Conservation (phyloP, 2,888 invertebrate genomes). For the Allygus modestus region DNA sequence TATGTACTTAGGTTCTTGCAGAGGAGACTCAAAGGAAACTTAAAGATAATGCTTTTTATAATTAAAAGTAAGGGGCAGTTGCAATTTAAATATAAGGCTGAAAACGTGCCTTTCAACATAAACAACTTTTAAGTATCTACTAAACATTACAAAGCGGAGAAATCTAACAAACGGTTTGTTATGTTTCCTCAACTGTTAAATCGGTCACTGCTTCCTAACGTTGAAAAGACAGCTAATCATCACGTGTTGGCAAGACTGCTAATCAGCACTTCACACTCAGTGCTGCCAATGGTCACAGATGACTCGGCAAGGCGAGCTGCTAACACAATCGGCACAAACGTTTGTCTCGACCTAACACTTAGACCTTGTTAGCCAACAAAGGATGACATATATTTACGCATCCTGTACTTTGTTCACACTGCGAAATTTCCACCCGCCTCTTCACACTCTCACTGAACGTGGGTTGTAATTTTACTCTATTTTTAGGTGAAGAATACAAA, state of each 20-base stretch:
- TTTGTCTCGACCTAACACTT: constrained; percentile 17
- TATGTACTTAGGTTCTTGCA: too few relatives aligned
- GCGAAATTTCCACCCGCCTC: neutral
- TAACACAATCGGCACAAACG: constrained; percentile 12
- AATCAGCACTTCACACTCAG: neutral
- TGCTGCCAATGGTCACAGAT: neutral
- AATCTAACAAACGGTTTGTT: too few relatives aligned
- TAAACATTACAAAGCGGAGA: too few relatives aligned
- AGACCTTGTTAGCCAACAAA: constrained; percentile 26
- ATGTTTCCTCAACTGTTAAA: too few relatives aligned
- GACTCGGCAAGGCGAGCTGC: constrained; percentile 10
- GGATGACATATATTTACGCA: neutral
- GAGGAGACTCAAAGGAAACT: too few relatives aligned
- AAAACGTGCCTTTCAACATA: too few relatives aligned
- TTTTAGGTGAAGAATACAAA: too few relatives aligned
- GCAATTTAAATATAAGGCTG: too few relatives aligned
- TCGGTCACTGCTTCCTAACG: too few relatives aligned
- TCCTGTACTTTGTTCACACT: constrained; percentile 13
- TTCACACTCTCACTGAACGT: neutral
- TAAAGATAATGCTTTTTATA: too few relatives aligned
- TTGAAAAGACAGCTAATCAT: neutral
- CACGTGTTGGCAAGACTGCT: constrained; percentile 1
- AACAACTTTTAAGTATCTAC: too few relatives aligned
- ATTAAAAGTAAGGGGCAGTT: too few relatives aligned
- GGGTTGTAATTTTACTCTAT: neutral